Percentiles rank a stretch among this genome's conserved stretches.
These are phyloP conservation scores for Micrastur ruficollis DNA, from an alignment of 2,797 vertebrate genomes.

Conservation along the genomic window DNA sequence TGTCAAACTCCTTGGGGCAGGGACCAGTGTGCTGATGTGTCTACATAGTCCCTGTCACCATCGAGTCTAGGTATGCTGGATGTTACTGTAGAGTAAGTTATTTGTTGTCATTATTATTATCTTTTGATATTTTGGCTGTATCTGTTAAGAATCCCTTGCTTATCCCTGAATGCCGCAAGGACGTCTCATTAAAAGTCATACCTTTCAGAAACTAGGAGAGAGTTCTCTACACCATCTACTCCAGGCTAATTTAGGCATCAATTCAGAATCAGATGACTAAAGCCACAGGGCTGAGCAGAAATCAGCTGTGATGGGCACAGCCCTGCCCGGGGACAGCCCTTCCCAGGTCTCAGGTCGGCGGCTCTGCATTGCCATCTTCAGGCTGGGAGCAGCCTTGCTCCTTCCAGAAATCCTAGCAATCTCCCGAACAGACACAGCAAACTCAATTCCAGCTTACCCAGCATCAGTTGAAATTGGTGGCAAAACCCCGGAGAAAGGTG, in stretches of 20 bases:
- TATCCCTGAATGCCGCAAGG: not conserved
- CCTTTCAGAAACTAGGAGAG: not conserved
- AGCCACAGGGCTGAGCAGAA: not conserved
- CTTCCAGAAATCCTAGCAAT: not conserved
- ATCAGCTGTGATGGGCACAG: not conserved
- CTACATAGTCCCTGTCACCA: not conserved
- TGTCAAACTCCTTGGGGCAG: not conserved
- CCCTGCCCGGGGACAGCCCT: not conserved
- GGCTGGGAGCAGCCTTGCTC: not conserved
- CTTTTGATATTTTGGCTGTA: not conserved
- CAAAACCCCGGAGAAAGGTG: not conserved
- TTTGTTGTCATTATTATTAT: not conserved
- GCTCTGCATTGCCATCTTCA: slow-evolving; percentile 55
- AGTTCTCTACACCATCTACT: not conserved
- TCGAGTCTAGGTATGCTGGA: too few species aligned
- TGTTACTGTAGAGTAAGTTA: not conserved
- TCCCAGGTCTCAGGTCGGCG: not conserved
- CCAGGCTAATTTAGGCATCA: not conserved
- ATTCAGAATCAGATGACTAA: not conserved
- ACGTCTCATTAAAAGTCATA: not conserved
- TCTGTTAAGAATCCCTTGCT: not conserved
- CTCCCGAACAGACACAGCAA: accelerated
- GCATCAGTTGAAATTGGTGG: not conserved
- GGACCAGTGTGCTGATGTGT: not conserved
- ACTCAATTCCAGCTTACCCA: accelerated